Percentiles rank a stretch among this genome's conserved stretches.
phyloP scores from a whole-genome alignment of 2,113 vertebrate species.

The Neogobius melanostomus region DNA sequence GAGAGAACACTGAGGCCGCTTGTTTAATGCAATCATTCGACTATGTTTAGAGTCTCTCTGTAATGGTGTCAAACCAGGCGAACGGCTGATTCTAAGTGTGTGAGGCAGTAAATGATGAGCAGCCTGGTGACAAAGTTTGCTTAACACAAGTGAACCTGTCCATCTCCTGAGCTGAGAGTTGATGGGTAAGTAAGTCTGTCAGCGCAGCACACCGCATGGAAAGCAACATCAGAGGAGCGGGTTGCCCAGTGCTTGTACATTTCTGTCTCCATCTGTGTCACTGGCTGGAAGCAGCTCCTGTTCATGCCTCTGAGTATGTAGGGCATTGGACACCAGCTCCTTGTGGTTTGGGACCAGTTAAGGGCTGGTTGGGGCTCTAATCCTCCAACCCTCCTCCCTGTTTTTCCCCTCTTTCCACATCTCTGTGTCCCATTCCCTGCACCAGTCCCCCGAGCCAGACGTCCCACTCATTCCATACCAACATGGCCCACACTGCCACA shows the following conservation, averaged over 20 bases:
- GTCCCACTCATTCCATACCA: constrained; percentile 34
- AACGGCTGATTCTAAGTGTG: constrained; percentile 21
- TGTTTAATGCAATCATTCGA: constrained; percentile 43
- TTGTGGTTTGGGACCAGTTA: constrained; percentile 74
- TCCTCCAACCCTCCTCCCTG: constrained; percentile 61
- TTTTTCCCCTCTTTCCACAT: constrained; percentile 61
- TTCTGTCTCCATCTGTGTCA: constrained; percentile 73
- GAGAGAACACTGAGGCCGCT: constrained; percentile 41
- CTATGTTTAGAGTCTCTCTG: constrained; percentile 26
- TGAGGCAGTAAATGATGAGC: constrained; percentile 53
- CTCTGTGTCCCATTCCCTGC: constrained; percentile 46
- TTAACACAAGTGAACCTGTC: constrained; percentile 54
- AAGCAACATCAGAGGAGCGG: constrained; percentile 63
- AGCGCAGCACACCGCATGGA: constrained; percentile 62
- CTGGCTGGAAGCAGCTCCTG: constrained; percentile 62
- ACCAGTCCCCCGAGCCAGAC: constrained; percentile 27
- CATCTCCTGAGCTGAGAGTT: constrained; percentile 46
- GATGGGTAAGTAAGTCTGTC: constrained; percentile 66
- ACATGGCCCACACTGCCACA: constrained; percentile 42
- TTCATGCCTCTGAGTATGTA: constrained; percentile 67
- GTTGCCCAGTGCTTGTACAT: constrained; percentile 68
- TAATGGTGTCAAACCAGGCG: constrained; percentile 27
- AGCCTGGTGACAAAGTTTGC: constrained; percentile 42
- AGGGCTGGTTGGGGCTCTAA: constrained; percentile 69
- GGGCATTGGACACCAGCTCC: constrained; percentile 69